Evolutionary conservation across 2,888 invertebrate genomes (phyloP).

Genomic region (Criorhina ranunculi): DNA sequence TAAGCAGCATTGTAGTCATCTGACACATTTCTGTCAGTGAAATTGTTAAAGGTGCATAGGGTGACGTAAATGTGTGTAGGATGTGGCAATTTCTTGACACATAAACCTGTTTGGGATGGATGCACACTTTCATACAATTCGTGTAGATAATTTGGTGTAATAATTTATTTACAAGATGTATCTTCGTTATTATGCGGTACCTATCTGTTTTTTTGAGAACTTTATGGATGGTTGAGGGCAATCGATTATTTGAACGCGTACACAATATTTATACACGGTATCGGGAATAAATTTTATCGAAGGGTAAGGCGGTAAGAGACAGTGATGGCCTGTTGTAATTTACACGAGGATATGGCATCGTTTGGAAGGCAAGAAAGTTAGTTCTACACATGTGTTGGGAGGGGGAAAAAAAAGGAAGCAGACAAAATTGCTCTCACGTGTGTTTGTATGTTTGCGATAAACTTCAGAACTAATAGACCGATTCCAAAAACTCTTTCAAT

Average conservation of each 20-base stretch:
- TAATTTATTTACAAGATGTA: slow-evolving; percentile 42
- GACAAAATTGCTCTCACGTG: too few species aligned
- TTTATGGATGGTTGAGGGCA: slow-evolving; percentile 1
- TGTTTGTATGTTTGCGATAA: too few species aligned
- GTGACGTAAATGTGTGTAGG: slow-evolving; percentile 12
- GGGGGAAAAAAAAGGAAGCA: too few species aligned
- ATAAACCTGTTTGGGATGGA: background rate
- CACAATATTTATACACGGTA: background rate
- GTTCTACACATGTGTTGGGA: too few species aligned
- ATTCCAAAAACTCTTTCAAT: too few species aligned
- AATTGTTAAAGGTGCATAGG: slow-evolving; percentile 47
- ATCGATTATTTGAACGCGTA: slow-evolving; percentile 21
- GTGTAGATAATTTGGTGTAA: slow-evolving; percentile 44
- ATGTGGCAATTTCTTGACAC: background rate
- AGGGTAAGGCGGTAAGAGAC: background rate
- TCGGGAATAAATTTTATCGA: background rate
- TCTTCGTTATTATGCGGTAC: slow-evolving; percentile 36
- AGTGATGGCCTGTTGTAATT: background rate
- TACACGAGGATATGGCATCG: background rate
- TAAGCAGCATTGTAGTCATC: slow-evolving; percentile 43
- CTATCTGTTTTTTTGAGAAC: slow-evolving; percentile 13
- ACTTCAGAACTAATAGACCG: too few species aligned
- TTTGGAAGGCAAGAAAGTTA: too few species aligned
- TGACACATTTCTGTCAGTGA: slow-evolving; percentile 67
- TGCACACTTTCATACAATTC: background rate